Conservation (phyloP, 2,113 vertebrate genomes). For the Phrynosoma blainvillii region DNA sequence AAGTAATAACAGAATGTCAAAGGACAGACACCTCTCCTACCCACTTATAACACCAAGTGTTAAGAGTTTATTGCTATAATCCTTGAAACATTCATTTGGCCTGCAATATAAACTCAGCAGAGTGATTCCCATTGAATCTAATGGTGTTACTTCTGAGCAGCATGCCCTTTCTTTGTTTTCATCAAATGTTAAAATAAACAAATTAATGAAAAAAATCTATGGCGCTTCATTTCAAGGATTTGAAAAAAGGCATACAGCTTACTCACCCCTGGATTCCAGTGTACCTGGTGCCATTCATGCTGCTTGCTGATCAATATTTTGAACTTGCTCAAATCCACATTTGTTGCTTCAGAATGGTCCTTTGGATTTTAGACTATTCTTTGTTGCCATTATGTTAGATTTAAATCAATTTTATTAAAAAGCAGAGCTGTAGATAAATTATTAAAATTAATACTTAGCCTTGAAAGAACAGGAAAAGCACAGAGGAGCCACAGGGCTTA, state of each 20-base stretch:
- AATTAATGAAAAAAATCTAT: not conserved
- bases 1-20: not conserved
- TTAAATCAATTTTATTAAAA: not conserved
- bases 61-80: not conserved
- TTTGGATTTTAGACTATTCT: not conserved
- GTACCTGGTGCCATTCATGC: slow-evolving; percentile 4
- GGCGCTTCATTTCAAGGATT: not conserved
- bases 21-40: not conserved
- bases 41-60: not conserved
- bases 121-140: not conserved
- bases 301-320: not conserved
- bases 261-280: not conserved
- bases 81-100: not conserved
- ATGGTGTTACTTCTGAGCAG: not conserved
- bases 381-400: not conserved
- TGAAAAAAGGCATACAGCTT: not conserved
- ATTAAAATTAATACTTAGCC: not conserved
- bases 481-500: no score
- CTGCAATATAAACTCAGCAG: not conserved
- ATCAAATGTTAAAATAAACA: not conserved
- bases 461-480: not conserved
- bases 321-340: not conserved
- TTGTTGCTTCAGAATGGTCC: not conserved
- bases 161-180: not conserved
- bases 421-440: not conserved